phyloP scores from a whole-genome alignment of 2,797 vertebrate species.

The Neomorphus geoffroyi region DNA sequence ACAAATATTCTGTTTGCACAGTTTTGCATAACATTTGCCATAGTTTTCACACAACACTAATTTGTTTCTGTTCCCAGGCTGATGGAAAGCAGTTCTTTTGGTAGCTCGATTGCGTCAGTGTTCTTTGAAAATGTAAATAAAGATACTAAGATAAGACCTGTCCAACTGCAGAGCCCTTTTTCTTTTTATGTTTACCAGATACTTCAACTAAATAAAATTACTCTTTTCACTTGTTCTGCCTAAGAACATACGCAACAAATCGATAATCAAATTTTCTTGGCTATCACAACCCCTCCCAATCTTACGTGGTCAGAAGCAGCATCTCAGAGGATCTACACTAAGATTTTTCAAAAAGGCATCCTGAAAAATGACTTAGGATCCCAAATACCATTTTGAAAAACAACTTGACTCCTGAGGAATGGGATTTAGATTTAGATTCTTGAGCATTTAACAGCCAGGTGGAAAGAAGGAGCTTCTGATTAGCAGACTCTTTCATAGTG shows the following conservation, averaged over 20 bases:
- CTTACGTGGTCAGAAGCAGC: background rate
- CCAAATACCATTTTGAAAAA: background rate
- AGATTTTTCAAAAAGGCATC: background rate
- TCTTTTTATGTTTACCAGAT: conserved; percentile 69
- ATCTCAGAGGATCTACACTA: background rate
- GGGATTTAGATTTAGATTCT: background rate
- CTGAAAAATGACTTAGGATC: background rate
- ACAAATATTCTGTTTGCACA: conserved; percentile 62
- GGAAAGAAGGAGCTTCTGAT: background rate
- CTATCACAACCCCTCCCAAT: background rate
- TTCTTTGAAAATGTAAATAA: conserved; percentile 68
- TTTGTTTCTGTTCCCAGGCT: conserved; percentile 65
- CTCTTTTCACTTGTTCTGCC: conserved; percentile 53
- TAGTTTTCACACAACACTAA: conserved; percentile 59
- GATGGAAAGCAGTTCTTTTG: conserved; percentile 59
- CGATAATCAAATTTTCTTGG: conserved; percentile 53
- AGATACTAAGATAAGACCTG: conserved; percentile 64
- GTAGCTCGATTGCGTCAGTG: conserved; percentile 56
- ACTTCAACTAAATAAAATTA: conserved; percentile 76
- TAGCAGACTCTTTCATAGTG: background rate
- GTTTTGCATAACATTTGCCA: conserved; percentile 64
- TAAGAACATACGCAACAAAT: conserved; percentile 50
- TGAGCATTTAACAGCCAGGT: background rate
- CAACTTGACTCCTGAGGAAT: background rate
- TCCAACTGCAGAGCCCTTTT: conserved; percentile 54